phyloP scores from a whole-genome alignment of 2,113 vertebrate species.

The Trichechus manatus region DNA sequence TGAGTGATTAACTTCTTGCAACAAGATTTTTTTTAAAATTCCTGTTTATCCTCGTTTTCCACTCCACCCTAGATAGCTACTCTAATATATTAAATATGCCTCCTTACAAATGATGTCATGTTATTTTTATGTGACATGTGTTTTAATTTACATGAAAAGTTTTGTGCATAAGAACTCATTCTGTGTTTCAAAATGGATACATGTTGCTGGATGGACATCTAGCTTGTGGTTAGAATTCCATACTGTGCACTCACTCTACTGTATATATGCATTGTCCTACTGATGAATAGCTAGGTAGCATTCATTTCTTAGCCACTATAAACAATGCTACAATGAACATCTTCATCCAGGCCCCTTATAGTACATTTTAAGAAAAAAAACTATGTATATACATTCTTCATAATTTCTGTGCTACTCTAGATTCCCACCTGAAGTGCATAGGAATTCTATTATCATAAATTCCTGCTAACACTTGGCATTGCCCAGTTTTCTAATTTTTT shows the following conservation, averaged over 20 bases:
- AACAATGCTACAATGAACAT: neutral
- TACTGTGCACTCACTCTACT: too few relatives aligned
- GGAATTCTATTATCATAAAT: neutral
- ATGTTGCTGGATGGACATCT: too few relatives aligned
- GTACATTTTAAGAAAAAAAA: neutral
- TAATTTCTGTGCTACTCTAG: neutral
- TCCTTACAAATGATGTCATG: neutral
- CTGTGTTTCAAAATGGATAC: neutral
- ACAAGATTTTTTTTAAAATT: neutral
- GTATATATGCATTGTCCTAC: too few relatives aligned
- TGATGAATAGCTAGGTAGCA: neutral
- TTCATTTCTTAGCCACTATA: neutral
- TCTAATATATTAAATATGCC: neutral
- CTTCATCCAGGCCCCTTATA: neutral
- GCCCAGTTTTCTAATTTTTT: neutral
- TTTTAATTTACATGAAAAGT: neutral
- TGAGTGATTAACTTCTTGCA: neutral
- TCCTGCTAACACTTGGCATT: neutral
- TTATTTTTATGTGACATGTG: neutral
- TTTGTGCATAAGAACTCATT: neutral
- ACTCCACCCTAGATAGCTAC: neutral
- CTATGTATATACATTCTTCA: neutral
- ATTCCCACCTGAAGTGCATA: neutral
- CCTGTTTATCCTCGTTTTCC: neutral
- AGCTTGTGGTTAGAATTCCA: neutral